phyloP scores from a whole-genome alignment of 2,113 vertebrate genomes.

The Hymenochirus boettgeri region DNA sequence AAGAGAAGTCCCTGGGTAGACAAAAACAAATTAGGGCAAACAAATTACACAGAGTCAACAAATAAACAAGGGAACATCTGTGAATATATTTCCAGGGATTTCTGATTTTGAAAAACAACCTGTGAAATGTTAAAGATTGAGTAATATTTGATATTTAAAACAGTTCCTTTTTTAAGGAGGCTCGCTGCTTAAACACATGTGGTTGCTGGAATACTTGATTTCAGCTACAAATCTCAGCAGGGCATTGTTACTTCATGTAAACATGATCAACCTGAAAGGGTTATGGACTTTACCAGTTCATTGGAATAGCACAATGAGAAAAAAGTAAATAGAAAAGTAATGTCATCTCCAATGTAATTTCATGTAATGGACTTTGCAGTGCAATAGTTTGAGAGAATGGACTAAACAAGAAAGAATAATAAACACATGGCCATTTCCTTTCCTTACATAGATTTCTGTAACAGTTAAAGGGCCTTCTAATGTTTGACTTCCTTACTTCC shows the following conservation, averaged over 20 bases:
- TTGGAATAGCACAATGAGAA: neutral
- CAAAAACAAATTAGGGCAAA: conserved; percentile 99
- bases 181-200: neutral
- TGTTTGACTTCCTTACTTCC: too few species aligned
- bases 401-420: too few species aligned
- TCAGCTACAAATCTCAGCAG: conserved; percentile 17
- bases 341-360: too few species aligned
- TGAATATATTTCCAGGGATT: conserved; percentile 89
- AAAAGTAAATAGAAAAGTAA: too few species aligned
- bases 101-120: conserved; percentile 59
- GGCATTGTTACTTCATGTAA: conserved; percentile 13
- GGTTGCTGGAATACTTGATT: neutral
- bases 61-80: conserved; percentile 98
- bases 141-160: conserved; percentile 51
- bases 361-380: too few species aligned
- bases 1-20: conserved; percentile 93
- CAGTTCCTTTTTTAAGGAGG: conserved; percentile 31
- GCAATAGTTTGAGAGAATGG: too few species aligned
- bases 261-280: neutral
- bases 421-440: too few species aligned
- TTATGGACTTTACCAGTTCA: conserved; percentile 3
- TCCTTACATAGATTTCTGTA: too few species aligned
- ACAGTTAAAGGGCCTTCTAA: too few species aligned
- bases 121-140: conserved; percentile 62
- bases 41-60: conserved; percentile 99